A percentile compares a stretch with the other conserved stretches of the same genome.
Conservation (phyloP, 2,797 vertebrate genomes). For the Microctenopoma steveboyesi region DNA sequence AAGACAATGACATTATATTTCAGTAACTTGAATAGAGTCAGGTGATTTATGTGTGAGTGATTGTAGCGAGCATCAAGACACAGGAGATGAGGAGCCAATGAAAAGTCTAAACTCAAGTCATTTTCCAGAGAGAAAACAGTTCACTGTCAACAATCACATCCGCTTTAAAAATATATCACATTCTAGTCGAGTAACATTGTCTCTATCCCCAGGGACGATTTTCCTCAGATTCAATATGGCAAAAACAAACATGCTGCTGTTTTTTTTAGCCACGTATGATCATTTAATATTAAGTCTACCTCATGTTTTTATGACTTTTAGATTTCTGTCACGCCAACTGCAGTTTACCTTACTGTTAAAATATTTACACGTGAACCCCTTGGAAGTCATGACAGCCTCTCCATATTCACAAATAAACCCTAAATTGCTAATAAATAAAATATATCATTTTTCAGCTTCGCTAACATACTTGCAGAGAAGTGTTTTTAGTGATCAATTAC, state of each 20-base stretch:
- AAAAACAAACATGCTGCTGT: neutral
- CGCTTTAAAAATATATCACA: constrained; percentile 4
- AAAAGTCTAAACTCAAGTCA: constrained; percentile 7
- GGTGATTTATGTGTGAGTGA: constrained; percentile 7
- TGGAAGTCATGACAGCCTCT: no score
- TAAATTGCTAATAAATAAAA: no score
- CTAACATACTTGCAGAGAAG: no score
- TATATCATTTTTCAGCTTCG: no score
- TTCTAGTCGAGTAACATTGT: neutral
- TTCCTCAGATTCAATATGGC: neutral
- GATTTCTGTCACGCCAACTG: neutral
- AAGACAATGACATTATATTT: constrained; percentile 3
- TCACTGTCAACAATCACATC: neutral
- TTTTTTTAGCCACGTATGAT: neutral
- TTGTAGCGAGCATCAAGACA: neutral
- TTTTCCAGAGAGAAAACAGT: constrained; percentile 5
- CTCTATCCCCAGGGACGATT: neutral
- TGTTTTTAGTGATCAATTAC: no score
- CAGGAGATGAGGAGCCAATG: neutral
- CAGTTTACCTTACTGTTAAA: neutral
- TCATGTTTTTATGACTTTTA: neutral
- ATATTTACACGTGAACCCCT: no score
- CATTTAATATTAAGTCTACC: neutral
- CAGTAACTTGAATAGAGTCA: neutral
- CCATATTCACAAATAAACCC: no score